A percentile compares a stretch with the other conserved stretches of the same genome.
phyloP scores from a whole-genome alignment of 2,797 vertebrate genomes.

The Rhinoraja longicauda region DNA sequence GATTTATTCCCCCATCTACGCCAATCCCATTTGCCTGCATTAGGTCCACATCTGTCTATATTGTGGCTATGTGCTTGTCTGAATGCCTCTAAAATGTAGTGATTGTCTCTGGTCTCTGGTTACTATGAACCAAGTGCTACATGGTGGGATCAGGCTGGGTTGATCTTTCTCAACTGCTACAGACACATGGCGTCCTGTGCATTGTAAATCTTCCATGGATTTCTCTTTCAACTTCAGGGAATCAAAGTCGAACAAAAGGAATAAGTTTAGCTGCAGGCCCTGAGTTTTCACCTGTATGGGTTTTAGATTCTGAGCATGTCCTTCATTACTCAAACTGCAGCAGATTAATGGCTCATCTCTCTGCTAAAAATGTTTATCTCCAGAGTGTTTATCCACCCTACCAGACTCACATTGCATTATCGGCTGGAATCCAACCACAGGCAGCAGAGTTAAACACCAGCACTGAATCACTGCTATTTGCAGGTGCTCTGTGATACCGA shows the following conservation, averaged over 20 bases:
- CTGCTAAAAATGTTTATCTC: conserved; percentile 26
- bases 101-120: too few species aligned
- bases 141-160: too few species aligned
- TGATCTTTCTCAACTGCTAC: too few species aligned
- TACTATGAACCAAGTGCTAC: too few species aligned
- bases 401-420: conserved; percentile 20
- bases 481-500: not conserved
- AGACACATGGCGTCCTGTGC: too few species aligned
- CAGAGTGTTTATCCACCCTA: conserved; percentile 1
- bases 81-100: too few species aligned
- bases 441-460: not conserved
- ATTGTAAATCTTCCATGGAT: too few species aligned
- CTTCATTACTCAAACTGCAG: not conserved
- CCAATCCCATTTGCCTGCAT: too few species aligned
- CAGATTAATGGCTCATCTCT: conserved; percentile 24
- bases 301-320: not conserved
- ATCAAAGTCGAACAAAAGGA: not conserved
- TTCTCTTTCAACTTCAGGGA: too few species aligned
- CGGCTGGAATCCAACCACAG: not conserved
- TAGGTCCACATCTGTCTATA: too few species aligned
- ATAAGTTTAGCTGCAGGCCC: not conserved
- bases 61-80: too few species aligned
- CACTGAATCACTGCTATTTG: not conserved
- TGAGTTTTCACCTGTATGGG: not conserved
- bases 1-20: too few species aligned